phyloP scores from a whole-genome alignment of 2,113 vertebrate genomes.

The Cricetomys ansorgei region DNA sequence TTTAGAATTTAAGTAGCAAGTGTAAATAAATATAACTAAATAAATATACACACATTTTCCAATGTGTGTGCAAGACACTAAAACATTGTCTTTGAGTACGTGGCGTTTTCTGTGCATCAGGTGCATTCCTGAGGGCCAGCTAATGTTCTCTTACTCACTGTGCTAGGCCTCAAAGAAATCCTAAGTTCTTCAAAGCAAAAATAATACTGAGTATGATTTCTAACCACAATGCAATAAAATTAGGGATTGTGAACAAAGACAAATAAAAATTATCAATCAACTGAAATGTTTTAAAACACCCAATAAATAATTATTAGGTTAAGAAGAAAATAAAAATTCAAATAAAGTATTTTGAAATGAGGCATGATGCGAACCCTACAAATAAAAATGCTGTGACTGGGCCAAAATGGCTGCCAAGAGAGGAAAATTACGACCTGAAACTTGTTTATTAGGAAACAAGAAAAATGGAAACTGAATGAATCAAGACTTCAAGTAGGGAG shows the following conservation, averaged over 20 bases:
- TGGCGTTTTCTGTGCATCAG: background rate
- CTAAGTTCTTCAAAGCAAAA: slow-evolving; percentile 47
- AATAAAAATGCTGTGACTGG: background rate
- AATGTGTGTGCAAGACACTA: background rate
- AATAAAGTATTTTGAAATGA: slow-evolving; percentile 62
- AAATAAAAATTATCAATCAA: slow-evolving; percentile 49
- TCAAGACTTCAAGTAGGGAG: slow-evolving; percentile 29
- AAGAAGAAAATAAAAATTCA: slow-evolving; percentile 67
- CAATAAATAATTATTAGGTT: slow-evolving; percentile 62
- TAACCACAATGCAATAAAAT: slow-evolving; percentile 53
- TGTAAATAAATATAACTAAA: background rate
- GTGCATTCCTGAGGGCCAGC: background rate
- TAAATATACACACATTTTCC: background rate
- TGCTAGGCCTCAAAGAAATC: background rate
- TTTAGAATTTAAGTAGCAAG: slow-evolving; percentile 16
- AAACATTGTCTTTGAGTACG: background rate
- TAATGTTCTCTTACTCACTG: background rate
- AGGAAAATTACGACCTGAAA: slow-evolving; percentile 50
- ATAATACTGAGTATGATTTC: background rate
- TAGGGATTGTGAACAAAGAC: slow-evolving; percentile 58
- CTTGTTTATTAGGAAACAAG: slow-evolving; percentile 53
- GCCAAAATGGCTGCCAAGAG: slow-evolving; percentile 19
- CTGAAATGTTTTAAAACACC: slow-evolving; percentile 51
- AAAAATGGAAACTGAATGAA: slow-evolving; percentile 48
- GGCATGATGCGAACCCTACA: slow-evolving; percentile 20